A percentile compares a stretch with the other conserved stretches of the same genome.
Conservation (phyloP, 2,113 vertebrate genomes). For the Gobio gobio region DNA sequence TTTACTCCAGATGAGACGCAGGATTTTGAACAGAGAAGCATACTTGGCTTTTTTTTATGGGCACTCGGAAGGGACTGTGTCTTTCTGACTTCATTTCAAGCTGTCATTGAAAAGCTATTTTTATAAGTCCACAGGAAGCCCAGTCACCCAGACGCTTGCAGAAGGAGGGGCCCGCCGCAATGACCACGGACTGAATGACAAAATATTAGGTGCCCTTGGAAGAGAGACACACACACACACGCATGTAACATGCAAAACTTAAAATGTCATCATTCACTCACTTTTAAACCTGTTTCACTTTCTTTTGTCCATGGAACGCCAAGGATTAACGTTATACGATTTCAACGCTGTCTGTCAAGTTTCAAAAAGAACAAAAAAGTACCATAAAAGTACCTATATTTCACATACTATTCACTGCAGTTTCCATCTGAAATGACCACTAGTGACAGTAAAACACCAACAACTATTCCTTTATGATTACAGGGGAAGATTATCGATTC, state of each 20-base stretch:
- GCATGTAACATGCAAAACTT: background rate
- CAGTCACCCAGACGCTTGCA: conserved; percentile 58
- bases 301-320: background rate
- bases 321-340: background rate
- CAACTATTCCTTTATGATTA: background rate
- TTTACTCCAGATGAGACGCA: background rate
- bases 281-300: background rate
- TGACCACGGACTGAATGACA: conserved; percentile 48
- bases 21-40: background rate
- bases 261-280: background rate
- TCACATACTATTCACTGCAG: background rate
- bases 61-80: conserved; percentile 1
- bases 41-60: background rate
- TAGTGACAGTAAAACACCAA: background rate
- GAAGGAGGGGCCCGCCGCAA: conserved; percentile 32
- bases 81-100: conserved; percentile 70
- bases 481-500: too few species aligned
- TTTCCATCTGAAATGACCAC: background rate
- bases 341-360: background rate
- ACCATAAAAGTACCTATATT: background rate
- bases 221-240: conserved; percentile 8
- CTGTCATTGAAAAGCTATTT: conserved; percentile 78
- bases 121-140: conserved; percentile 73
- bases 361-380: background rate
- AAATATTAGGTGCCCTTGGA: conserved; percentile 1